Base-by-base conservation (phyloP, 1,140 invertebrate species). In the Zaprionus capensis region DNA sequence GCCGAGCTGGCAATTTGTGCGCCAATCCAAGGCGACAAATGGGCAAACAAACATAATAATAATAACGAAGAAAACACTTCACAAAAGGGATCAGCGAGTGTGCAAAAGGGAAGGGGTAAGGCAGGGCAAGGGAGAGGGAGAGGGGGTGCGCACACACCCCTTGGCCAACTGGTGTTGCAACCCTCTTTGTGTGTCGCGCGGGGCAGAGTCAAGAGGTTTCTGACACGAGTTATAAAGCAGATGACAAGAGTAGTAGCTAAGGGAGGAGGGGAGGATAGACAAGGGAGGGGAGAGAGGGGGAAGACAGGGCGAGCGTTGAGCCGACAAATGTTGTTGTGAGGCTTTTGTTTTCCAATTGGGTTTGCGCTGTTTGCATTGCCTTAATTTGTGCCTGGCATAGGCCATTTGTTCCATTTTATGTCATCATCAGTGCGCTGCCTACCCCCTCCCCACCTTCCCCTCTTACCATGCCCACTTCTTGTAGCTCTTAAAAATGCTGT, bases 331-430 rank as follows among this genome's bases (percentile, higher is more conserved):
- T 80, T 82, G 55, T 80, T 82, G 55, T 80, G 75, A 41, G 72
- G 41, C 58, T 51, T 87, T 88, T 87, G 84, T 88, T 82, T 86
- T 72, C 58, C 80, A 87, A 86, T 86, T 87, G 83, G 78, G 71
- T 80, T 74, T 80, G 46, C 11, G n/a, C 68, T 81, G 84, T 88
- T 88, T 88, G 84, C 84, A 84, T 81, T 88, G 84, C 85, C 84
- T 81, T 90, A 88, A 88, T 88, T 88, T 88, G 84, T 75, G 85
- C 76, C 81, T 78, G 76, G 84, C 84, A 88, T 88, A 84, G 84
- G 81, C 84, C 84, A 88, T 88, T 88, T 88, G 84, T 88, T 88
- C 85, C 84, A 84, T 84, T 87, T 88, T 88, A 88, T 88, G 85
- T 90, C 84, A 88, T 88, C 84, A 87, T 87, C 85, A 83, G 70